phyloP scores from a whole-genome alignment of 2,113 vertebrate genomes.

The Plectropomus leopardus region DNA sequence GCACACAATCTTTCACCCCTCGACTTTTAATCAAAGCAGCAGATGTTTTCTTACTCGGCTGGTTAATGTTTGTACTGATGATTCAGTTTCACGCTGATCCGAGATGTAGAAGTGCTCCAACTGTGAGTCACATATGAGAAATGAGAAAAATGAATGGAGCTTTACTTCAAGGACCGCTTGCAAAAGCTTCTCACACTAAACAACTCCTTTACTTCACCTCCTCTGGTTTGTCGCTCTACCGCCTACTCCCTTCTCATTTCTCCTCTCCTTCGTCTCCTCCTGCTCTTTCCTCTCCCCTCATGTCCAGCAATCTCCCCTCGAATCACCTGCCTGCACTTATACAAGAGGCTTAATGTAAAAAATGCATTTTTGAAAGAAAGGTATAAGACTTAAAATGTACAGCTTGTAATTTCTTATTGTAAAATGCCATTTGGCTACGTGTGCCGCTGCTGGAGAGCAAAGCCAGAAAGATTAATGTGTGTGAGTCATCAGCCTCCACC shows the following conservation, averaged over 20 bases:
- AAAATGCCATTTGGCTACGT: conserved; percentile 39
- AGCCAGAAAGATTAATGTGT: conserved; percentile 53
- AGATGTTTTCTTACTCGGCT: not conserved
- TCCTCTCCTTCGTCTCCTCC: not conserved
- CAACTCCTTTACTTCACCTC: not conserved
- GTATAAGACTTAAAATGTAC: conserved; percentile 4
- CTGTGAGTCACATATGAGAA: not conserved
- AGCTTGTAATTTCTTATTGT: conserved; percentile 6
- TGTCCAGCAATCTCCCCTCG: not conserved
- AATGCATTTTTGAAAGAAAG: conserved; percentile 22
- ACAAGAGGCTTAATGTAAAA: not conserved
- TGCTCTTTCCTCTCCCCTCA: not conserved
- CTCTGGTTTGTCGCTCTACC: not conserved
- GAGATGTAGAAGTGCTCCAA: not conserved
- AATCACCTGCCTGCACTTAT: not conserved
- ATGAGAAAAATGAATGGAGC: not conserved
- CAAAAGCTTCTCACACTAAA: not conserved
- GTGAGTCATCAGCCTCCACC: conserved; percentile 60
- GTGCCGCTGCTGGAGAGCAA: conserved; percentile 33
- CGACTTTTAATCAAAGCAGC: not conserved
- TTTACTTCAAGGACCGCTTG: not conserved
- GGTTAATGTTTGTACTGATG: not conserved
- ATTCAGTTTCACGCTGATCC: not conserved
- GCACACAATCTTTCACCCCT: not conserved
- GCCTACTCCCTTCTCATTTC: not conserved